Percentiles rank a stretch among this genome's conserved stretches.
Conservation (phyloP, 2,888 invertebrate species). For the Trissolcus brochymenae region DNA sequence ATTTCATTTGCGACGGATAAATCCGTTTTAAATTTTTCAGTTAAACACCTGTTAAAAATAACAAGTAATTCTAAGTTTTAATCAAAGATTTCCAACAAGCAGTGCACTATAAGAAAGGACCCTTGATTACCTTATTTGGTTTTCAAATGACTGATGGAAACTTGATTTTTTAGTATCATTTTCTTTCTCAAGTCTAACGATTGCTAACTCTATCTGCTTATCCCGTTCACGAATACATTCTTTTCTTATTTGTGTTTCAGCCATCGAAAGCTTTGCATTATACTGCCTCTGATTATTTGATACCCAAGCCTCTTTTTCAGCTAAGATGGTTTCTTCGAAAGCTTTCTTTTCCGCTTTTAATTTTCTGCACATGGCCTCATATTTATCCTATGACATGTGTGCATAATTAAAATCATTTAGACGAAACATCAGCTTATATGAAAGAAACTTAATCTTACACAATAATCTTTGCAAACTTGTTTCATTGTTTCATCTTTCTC, state of each 20-base stretch:
- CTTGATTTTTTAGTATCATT: slow-evolving; percentile 78
- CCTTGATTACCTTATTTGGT: slow-evolving; percentile 73
- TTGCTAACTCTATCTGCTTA: slow-evolving; percentile 86
- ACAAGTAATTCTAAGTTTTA: neutral
- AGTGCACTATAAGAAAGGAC: neutral
- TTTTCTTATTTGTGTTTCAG: slow-evolving; percentile 83
- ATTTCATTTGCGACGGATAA: slow-evolving; percentile 82
- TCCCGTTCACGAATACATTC: slow-evolving; percentile 86
- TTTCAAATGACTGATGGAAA: slow-evolving; percentile 80
- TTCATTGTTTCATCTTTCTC: slow-evolving; percentile 64
- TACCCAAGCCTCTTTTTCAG: slow-evolving; percentile 82
- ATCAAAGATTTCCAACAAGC: neutral
- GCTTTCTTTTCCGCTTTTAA: slow-evolving; percentile 77
- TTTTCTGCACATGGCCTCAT: slow-evolving; percentile 63
- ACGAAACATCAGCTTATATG: slow-evolving; percentile 16
- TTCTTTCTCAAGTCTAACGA: slow-evolving; percentile 83
- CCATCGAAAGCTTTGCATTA: slow-evolving; percentile 80
- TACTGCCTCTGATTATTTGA: slow-evolving; percentile 81
- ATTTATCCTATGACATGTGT: slow-evolving; percentile 60
- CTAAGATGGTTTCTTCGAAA: slow-evolving; percentile 80
- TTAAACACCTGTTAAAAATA: slow-evolving; percentile 79
- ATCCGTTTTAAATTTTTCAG: slow-evolving; percentile 87
- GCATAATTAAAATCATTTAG: too few relatives aligned
- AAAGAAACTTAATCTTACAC: slow-evolving; percentile 58
- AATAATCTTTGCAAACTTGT: slow-evolving; percentile 60